A percentile compares a stretch with the other conserved stretches of the same genome.
phyloP scores from a whole-genome alignment of 2,113 vertebrate species.

The Crypturellus undulatus region DNA sequence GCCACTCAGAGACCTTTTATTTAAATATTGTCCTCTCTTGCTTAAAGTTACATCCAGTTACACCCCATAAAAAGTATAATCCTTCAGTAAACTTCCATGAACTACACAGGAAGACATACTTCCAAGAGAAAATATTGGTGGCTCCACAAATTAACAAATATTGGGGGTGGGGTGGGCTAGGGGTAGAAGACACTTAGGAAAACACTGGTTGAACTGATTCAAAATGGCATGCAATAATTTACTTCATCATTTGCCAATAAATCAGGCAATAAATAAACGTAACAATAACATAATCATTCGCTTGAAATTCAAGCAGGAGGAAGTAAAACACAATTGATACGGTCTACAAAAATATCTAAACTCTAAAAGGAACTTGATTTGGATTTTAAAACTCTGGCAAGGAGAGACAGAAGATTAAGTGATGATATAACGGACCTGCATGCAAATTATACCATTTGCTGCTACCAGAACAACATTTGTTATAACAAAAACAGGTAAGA shows the following conservation, averaged over 20 bases:
- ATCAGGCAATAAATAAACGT: background rate
- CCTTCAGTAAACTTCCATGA: background rate
- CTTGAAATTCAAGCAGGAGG: no score
- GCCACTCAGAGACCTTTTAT: background rate
- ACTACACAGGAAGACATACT: background rate
- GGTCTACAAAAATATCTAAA: background rate
- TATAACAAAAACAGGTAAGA: background rate
- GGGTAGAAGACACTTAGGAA: background rate
- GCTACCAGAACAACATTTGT: background rate
- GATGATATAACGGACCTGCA: background rate
- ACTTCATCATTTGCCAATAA: background rate
- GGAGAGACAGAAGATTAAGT: background rate
- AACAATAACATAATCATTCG: background rate
- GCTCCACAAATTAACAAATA: background rate
- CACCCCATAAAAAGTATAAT: background rate
- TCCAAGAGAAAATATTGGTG: background rate
- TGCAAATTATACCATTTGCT: background rate
- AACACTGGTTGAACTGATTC: background rate
- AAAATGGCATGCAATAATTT: background rate
- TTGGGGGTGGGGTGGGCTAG: no score
- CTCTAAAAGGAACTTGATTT: background rate
- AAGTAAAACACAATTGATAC: background rate
- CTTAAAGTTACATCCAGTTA: background rate
- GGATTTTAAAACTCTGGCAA: no score
- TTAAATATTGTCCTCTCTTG: background rate